Base-by-base conservation (phyloP, 2,113 vertebrate genomes). In the Entelurus aequoreus region DNA sequence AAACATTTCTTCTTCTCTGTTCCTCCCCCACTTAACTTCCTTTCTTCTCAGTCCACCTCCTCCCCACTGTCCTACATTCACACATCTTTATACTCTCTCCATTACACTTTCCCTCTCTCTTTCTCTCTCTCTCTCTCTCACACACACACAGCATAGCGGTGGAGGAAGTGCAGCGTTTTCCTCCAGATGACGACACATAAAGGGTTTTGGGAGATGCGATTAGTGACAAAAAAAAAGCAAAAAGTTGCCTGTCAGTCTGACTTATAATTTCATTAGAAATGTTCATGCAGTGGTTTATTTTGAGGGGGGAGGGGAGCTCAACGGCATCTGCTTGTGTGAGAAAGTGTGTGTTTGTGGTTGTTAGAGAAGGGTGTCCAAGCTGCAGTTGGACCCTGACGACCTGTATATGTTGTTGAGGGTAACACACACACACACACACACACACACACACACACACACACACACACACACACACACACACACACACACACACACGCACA, bases 221-320 rank as follows among this genome's bases (percentile, higher is more conserved):
- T 81, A 86, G 76, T 56, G 47, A 55, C 37, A 71, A 64, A 71
- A 21, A 19, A 19, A 63, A 78, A 77, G 83, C 73, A 80, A 81
- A 85, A 81, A 81, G 73, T 59, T 46, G 21, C 76, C 71, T 82
- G 84, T 86, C 84, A 84, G 78, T 87, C 84, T 84, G 74, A 72
- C 74, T 88, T 84, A 85, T 84, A 76, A 83, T 81, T 85, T 69
- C 76, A 75, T 80, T 80, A 73, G 70, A 84, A 72, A 54, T 54
- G 50, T 65, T 65, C 69, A 74, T 74, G 51, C 63, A 65, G 61
- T 66, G 16, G 66, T 80, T 82, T 69, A 76, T 71, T 79, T 53
- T 63, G 67, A 60, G 62, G 16, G 5, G 15, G 38, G 15, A 14
- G 16, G 38, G 8, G 3, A 9, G 66, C 54, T 63, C 50, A 42